phyloP scores from a whole-genome alignment of 1,140 invertebrate species.

The Oncopodura yosiiana region DNA sequence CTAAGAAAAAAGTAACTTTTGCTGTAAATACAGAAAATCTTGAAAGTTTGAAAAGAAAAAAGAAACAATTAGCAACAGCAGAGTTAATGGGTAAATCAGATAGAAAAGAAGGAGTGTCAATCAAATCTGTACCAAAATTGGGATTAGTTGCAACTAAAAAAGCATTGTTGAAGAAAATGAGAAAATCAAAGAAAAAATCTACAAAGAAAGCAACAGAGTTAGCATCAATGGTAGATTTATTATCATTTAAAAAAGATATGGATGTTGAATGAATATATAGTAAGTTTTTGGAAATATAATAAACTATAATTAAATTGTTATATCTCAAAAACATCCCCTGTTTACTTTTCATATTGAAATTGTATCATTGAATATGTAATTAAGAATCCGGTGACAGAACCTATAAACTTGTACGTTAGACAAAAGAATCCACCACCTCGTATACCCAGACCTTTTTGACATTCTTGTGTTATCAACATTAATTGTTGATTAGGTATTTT shows the following conservation, averaged over 20 bases:
- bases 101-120: background rate
- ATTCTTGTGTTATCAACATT: too few relatives aligned
- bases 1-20: constrained; percentile 29
- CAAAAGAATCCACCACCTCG: too few relatives aligned
- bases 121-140: background rate
- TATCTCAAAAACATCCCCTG: too few relatives aligned
- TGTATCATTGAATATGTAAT: constrained; percentile 6
- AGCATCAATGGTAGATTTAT: constrained; percentile 21
- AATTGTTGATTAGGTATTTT: too few relatives aligned
- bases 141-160: constrained; percentile 27
- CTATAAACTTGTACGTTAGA: too few relatives aligned
- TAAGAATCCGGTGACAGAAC: background rate
- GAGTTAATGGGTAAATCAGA: background rate
- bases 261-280: too few relatives aligned
- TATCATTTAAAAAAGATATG: constrained; percentile 19
- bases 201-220: constrained; percentile 23
- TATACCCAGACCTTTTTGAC: too few relatives aligned
- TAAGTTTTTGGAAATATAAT: too few relatives aligned
- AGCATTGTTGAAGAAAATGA: constrained; percentile 25
- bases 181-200: constrained; percentile 31
- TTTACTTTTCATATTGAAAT: background rate
- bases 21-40: constrained; percentile 18
- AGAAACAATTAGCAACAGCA: background rate
- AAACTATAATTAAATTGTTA: too few relatives aligned
- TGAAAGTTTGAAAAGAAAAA: background rate